Base-by-base conservation (phyloP, 2,888 invertebrate genomes). In the Caenorhabditis sp. region DNA sequence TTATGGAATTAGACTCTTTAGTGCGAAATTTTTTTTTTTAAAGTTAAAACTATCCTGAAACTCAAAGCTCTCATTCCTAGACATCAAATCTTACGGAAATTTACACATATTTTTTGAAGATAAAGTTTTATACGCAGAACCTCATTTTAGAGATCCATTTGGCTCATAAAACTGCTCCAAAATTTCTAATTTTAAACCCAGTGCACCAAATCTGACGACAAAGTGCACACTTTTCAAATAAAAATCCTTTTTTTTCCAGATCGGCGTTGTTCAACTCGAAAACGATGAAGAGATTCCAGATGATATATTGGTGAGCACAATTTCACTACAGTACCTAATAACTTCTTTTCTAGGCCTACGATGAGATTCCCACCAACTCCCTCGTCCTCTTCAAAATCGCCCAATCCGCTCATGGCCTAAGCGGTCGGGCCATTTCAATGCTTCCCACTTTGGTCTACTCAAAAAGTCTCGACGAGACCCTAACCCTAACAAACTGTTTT, bases 381-480 rank as follows among this genome's bases (percentile, higher is more conserved):
- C 8, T 21, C 3, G 8, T 21, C 1, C 77, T 93, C 93, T 56
- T 70, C 23, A 23, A 36, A 20, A 57, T 78, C 26, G 67, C 70
- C 20, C 14, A 69, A 58, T 36, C 50, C 20, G 68, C 75, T 88
- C 85, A 90, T 43, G 93, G 92, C 8, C 86, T 95, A 58, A 95
- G 95, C 89, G 96, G 95, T 0, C 91, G 95, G 70, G 91, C 93
- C 8, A 90, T 96, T 74, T 91, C 95, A 54, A 95, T 95, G 89
- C 90, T 96, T 78, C 95, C 96, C 0, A 93, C 96, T 87, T 89
- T 96, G 77, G 93, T 74, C 7, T 69, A 58, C 95, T 66, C 74
- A n/a, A 69, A 67, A 20, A 53, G 23, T 53, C 25, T 53, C 21
- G 53, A 53, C 8, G 59, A 58, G 1, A 54, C 58, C 0, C n/a